phyloP scores from a whole-genome alignment of 2,888 invertebrate genomes.

The Drosophila mimica region DNA sequence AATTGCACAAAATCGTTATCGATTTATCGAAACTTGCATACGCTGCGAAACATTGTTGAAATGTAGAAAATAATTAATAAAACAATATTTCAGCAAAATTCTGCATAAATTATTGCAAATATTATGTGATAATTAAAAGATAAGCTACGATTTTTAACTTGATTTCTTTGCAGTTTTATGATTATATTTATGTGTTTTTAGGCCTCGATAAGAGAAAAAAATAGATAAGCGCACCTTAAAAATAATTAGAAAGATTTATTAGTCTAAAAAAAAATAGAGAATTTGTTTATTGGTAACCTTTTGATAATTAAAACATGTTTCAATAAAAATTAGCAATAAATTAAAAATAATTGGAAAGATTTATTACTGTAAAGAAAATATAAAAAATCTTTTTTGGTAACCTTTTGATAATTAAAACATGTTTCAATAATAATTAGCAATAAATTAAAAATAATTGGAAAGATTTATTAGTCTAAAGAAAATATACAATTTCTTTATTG shows the following conservation, averaged over 20 bases:
- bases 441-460: too few species aligned
- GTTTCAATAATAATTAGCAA: too few species aligned
- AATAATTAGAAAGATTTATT: not conserved
- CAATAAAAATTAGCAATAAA: too few species aligned
- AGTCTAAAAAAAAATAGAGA: not conserved
- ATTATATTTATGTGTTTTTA: not conserved
- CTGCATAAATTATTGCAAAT: not conserved
- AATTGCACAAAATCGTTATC: constrained; percentile 4
- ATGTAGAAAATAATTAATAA: not conserved
- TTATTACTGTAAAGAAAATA: too few species aligned
- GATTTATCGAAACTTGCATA: constrained; percentile 2
- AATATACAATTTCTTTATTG: too few species aligned
- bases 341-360: too few species aligned
- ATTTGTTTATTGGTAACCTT: not conserved
- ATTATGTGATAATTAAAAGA: not conserved
- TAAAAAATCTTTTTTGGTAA: rapidly evolving
- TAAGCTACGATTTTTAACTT: not conserved
- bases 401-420: too few species aligned
- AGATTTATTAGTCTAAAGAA: too few species aligned
- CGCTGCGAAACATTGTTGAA: constrained; percentile 16
- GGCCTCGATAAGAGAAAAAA: not conserved
- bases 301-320: not conserved
- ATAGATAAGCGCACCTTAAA: not conserved
- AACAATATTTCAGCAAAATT: not conserved
- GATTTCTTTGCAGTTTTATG: not conserved